phyloP scores from a whole-genome alignment of 2,797 vertebrate genomes.

The Periparus ater region DNA sequence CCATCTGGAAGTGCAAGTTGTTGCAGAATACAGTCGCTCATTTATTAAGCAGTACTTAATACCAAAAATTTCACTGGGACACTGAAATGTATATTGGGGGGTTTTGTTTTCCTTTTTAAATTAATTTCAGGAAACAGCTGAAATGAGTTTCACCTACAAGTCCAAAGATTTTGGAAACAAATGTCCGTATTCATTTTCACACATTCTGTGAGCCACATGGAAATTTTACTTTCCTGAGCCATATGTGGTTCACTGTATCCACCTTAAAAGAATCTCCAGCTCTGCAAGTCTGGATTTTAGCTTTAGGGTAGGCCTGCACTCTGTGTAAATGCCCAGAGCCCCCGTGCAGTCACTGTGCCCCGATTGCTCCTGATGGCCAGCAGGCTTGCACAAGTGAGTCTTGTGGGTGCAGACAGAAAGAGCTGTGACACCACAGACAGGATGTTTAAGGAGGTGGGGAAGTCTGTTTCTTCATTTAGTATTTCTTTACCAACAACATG shows the following conservation, averaged over 20 bases:
- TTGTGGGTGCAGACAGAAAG: background rate
- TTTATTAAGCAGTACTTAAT: background rate
- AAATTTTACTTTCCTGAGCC: background rate
- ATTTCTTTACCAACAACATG: background rate
- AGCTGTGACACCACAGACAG: background rate
- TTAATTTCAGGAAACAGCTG: background rate
- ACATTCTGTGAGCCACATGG: background rate
- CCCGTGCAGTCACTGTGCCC: background rate
- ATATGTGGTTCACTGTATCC: background rate
- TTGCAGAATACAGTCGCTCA: background rate
- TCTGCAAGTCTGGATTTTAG: background rate
- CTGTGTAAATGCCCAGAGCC: background rate
- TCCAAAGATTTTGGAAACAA: background rate
- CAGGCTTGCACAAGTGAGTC: background rate
- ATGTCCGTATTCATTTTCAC: background rate
- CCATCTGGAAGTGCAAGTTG: slow-evolving; percentile 45
- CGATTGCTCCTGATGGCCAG: fast-evolving
- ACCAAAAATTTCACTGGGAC: background rate
- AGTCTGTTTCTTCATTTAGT: background rate
- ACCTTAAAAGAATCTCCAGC: background rate
- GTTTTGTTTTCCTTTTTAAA: background rate
- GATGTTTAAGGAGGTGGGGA: background rate
- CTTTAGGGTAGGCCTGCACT: background rate
- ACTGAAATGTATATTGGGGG: background rate
- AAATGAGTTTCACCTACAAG: background rate